Evolutionary conservation across 1,140 invertebrate genomes (phyloP), one percentile per base, ranked within the genome.

Genomic region (Drosophila kohkoa): DNA sequence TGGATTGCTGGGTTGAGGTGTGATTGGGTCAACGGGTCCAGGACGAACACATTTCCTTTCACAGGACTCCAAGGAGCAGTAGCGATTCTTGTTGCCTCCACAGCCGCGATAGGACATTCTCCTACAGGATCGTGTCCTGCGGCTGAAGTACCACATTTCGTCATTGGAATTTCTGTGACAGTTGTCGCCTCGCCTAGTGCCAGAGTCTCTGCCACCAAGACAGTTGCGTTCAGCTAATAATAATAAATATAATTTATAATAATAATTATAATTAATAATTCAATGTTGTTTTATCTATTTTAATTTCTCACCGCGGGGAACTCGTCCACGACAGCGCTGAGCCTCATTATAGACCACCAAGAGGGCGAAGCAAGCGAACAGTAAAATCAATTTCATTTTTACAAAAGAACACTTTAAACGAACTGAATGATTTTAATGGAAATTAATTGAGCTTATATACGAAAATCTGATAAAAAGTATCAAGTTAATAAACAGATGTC

Each of bases 11-110:
- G 49, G 28, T 6, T 5, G 5, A 30, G 25, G 11, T 7, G 25
- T 28, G 13, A 28, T 4, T 16, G 30, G 5, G 38, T 8, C 32
- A 11, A 13, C 7, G 38, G 13, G 15, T 2, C 16, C 1, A 1
- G 28, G 25, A 30, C 3, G 4, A 8, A 6, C 0, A n/a, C 60
- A 63, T 11, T 16, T 63, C 3, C 32, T 43, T 2, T 25, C 30
- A 11, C 62, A 65, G 5, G 8, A 11, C 0, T 4, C 5, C 51
- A 43, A 1, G 41, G 25, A 41, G 51, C 62, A 65, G 13, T 65
- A 65, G 28, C 62, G 62, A 43, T 65, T 65, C 4, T 20, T 32
- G 51, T 65, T 65, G n/a, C 62, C 62, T 0, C 62, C 51, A 11
- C 62, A 65, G 20, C 62, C 62, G 5, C 16, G 2, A n/a, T 65